These are phyloP conservation scores for Apodemia hepburni DNA, from an alignment of 2,888 invertebrate genomes.

Conservation along the genomic window DNA sequence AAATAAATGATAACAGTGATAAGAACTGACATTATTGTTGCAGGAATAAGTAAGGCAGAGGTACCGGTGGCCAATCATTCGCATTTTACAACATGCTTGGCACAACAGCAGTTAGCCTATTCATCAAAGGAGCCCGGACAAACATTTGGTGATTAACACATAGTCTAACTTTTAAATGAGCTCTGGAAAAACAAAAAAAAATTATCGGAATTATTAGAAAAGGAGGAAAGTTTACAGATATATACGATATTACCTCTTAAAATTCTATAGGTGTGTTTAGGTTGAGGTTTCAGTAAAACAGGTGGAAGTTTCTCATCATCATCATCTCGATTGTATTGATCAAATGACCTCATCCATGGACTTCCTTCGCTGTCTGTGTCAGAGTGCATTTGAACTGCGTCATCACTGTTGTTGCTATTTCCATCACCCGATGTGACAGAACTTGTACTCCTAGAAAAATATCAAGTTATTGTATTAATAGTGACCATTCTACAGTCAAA, in stretches of 20 bases:
- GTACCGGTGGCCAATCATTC: too few relatives aligned
- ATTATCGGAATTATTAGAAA: background rate
- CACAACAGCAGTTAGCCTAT: too few relatives aligned
- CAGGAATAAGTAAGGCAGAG: too few relatives aligned
- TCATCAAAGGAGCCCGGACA: too few relatives aligned
- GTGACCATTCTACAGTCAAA: too few relatives aligned
- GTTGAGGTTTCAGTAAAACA: constrained; percentile 80
- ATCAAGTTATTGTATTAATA: background rate
- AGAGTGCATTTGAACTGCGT: constrained; percentile 38
- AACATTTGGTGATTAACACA: too few relatives aligned
- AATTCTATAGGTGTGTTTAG: constrained; percentile 84
- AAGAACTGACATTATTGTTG: too few relatives aligned
- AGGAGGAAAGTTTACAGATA: too few relatives aligned
- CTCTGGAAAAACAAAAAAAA: too few relatives aligned
- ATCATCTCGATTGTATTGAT: constrained; percentile 36
- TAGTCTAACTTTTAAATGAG: too few relatives aligned
- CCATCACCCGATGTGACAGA: constrained; percentile 32
- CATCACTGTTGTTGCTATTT: constrained; percentile 38
- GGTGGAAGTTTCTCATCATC: constrained; percentile 52
- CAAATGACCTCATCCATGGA: constrained; percentile 33
- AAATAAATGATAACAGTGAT: too few relatives aligned
- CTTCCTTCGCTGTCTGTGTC: constrained; percentile 56
- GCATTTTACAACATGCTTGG: too few relatives aligned
- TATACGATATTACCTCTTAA: constrained; percentile 55
- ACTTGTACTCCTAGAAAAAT: constrained; percentile 30